A percentile compares a stretch with the other conserved stretches of the same genome.
Evolutionary conservation across 2,113 vertebrate species (phyloP).

Genomic region (Semnornis frantzii): DNA sequence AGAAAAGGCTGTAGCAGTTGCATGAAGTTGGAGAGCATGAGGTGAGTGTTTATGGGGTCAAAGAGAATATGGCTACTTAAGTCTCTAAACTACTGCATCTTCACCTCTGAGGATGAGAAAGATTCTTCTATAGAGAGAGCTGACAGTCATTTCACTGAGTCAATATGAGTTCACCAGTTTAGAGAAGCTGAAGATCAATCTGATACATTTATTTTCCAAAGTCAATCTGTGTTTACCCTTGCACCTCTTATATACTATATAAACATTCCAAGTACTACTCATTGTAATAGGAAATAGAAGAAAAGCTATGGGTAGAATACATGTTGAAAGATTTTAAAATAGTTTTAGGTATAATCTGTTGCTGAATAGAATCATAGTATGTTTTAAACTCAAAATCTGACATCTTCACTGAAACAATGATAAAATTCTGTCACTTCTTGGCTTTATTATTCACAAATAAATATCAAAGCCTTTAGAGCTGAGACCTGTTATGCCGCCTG

Average conservation of each 20-base stretch:
- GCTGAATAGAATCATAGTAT: neutral
- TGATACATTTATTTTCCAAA: neutral
- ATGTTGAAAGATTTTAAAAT: neutral
- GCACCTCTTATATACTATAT: neutral
- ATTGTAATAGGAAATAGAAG: neutral
- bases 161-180: conserved; percentile 1
- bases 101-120: neutral
- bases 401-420: neutral
- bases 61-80: neutral
- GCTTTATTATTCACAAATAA: neutral
- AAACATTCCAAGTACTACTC: neutral
- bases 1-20: neutral
- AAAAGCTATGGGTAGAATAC: neutral
- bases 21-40: neutral
- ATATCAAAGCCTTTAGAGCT: neutral
- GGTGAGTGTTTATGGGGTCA: neutral
- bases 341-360: neutral
- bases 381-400: neutral
- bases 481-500: too few relatives aligned
- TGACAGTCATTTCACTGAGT: neutral
- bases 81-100: neutral
- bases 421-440: neutral
- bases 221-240: neutral
- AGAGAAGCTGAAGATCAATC: neutral
- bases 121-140: neutral